phyloP scores from a whole-genome alignment of 2,888 invertebrate species.

The Agrenia bidenticulata region DNA sequence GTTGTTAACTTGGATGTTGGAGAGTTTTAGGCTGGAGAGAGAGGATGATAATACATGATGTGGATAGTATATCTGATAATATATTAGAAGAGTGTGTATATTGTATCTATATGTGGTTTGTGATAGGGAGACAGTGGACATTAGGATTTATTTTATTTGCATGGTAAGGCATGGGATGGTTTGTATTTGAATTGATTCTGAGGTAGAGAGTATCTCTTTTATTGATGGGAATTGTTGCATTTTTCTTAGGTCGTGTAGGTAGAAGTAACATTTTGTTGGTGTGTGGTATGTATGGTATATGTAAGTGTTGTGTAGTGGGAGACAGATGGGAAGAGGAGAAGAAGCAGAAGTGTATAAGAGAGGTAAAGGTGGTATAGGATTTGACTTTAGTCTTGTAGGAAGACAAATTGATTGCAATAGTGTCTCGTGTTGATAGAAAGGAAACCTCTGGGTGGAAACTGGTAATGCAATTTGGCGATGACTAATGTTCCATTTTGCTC shows the following conservation, averaged over 20 bases:
- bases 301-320: not conserved
- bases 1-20: too few species aligned
- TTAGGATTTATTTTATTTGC: constrained; percentile 4
- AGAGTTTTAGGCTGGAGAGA: too few species aligned
- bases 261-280: too few species aligned
- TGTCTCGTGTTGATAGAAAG: constrained; percentile 29
- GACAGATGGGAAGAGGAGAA: not conserved
- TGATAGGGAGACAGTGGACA: too few species aligned
- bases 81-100: too few species aligned
- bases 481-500: constrained; percentile 38
- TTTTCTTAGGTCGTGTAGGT: too few species aligned
- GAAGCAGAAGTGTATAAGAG: not conserved
- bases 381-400: constrained; percentile 1
- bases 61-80: too few species aligned
- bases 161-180: not conserved
- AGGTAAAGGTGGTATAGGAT: not conserved
- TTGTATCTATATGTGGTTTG: too few species aligned
- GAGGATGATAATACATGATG: too few species aligned
- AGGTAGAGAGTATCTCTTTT: too few species aligned
- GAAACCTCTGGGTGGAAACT: constrained; percentile 4
- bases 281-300: too few species aligned
- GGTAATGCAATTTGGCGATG: constrained; percentile 36
- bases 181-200: not conserved
- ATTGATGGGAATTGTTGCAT: too few species aligned
- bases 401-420: constrained; percentile 25